Percentiles rank a stretch among this genome's conserved stretches.
Conservation (phyloP, 37 sponge, comb jelly and placozoan species). For the Sycon ciliatum region DNA sequence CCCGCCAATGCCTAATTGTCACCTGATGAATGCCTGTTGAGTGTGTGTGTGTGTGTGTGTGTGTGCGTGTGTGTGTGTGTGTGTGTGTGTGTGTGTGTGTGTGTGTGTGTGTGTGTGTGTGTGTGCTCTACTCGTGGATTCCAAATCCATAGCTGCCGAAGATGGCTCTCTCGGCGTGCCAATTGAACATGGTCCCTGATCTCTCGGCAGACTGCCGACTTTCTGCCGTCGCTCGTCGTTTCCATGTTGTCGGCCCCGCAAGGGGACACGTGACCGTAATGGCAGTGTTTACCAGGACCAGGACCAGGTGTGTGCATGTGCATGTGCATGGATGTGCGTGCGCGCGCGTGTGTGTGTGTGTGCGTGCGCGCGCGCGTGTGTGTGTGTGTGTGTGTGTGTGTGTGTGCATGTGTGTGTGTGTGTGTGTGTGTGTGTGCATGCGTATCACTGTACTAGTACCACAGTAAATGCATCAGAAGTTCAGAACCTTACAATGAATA, state of each 20-base stretch:
- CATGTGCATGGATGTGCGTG: too few species aligned
- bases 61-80: not conserved
- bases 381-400: conserved; percentile 17
- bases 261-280: too few species aligned
- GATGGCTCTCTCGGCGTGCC: too few species aligned
- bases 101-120: conserved; percentile 21
- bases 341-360: not conserved
- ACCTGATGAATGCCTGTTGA: not conserved
- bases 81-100: conserved; percentile 20
- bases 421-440: conserved; percentile 1
- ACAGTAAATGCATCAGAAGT: too few species aligned
- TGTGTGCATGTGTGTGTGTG: conserved; percentile 13
- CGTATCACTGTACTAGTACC: not conserved
- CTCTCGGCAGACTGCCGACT: too few species aligned
- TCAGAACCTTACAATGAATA: too few species aligned
- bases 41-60: not conserved
- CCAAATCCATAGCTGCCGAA: too few species aligned
- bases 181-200: too few species aligned
- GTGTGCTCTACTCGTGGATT: conserved; percentile 2
- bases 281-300: too few species aligned
- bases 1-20: not conserved
- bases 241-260: too few species aligned
- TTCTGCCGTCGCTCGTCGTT: too few species aligned
- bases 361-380: not conserved
- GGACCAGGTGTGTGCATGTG: too few species aligned